These are phyloP conservation scores for Steatornis caripensis DNA, from an alignment of 2,113 vertebrate genomes.

Conservation along the genomic window DNA sequence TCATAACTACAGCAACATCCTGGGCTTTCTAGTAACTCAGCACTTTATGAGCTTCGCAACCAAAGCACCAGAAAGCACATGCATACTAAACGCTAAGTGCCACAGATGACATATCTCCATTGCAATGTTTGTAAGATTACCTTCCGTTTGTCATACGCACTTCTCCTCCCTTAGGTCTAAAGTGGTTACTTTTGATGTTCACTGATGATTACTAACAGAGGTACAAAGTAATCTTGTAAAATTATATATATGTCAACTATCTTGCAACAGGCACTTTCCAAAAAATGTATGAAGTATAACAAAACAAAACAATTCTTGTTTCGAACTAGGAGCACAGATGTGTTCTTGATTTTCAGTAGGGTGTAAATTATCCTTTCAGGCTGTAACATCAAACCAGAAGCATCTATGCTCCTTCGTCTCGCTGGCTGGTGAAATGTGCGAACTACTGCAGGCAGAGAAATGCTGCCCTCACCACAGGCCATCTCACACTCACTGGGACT, in stretches of 20 bases:
- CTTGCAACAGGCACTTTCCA: background rate
- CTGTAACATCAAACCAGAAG: background rate
- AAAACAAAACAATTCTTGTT: background rate
- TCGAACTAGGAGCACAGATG: background rate
- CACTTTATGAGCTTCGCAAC: background rate
- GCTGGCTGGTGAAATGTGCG: rapidly evolving
- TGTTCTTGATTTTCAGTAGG: background rate
- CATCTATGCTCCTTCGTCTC: rapidly evolving
- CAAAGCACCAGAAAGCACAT: background rate
- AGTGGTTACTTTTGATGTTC: background rate
- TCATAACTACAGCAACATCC: background rate
- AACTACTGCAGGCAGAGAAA: background rate
- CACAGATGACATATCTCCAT: background rate
- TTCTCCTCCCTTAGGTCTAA: background rate
- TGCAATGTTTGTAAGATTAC: background rate
- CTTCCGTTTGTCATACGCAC: background rate
- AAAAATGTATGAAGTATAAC: background rate
- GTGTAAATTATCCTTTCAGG: background rate
- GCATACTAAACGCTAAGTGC: background rate
- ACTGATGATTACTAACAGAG: background rate
- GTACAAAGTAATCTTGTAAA: background rate
- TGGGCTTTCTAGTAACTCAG: background rate
- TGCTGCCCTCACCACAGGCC: rapidly evolving
- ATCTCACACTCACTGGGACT: background rate
- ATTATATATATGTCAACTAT: background rate